Conservation (phyloP, 2,888 invertebrate species). For the Drosophila multiciliata region DNA sequence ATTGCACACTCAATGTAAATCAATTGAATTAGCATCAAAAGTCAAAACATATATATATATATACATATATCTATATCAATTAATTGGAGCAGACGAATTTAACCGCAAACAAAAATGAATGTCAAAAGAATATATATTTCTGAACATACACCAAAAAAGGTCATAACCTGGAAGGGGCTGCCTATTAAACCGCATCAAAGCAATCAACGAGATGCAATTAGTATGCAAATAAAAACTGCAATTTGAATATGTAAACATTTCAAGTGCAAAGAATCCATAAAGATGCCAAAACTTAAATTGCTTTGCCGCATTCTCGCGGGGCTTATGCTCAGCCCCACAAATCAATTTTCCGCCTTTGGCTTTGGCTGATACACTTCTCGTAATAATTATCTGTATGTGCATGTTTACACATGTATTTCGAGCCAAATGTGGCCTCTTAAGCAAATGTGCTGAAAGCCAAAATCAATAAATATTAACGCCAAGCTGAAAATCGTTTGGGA, state of each 20-base stretch:
- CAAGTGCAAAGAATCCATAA: slow-evolving; percentile 17
- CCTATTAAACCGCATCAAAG: slow-evolving; percentile 1
- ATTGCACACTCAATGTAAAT: slow-evolving; percentile 28
- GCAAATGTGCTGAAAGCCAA: slow-evolving; percentile 60
- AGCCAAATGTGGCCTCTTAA: slow-evolving; percentile 22
- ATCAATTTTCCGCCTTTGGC: slow-evolving; percentile 51
- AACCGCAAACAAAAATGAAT: slow-evolving; percentile 44
- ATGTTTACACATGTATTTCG: slow-evolving; percentile 13
- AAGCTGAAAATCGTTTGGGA: slow-evolving; percentile 16
- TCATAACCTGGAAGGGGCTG: neutral
- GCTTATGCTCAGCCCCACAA: slow-evolving; percentile 12
- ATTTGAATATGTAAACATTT: slow-evolving; percentile 30
- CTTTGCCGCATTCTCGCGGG: neutral
- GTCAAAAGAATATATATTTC: neutral
- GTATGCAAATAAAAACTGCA: slow-evolving; percentile 13
- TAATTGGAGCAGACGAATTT: slow-evolving; percentile 51
- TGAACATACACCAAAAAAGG: neutral
- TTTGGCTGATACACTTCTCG: slow-evolving; percentile 30
- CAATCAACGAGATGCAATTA: slow-evolving; percentile 11
- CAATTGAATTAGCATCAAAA: slow-evolving; percentile 37
- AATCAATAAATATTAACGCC: slow-evolving; percentile 70
- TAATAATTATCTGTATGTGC: slow-evolving; percentile 31
- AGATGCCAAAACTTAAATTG: slow-evolving; percentile 4
- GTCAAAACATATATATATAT: slow-evolving; percentile 15
- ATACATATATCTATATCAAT: neutral